These are phyloP conservation scores for Metopia argyrocephala DNA, from an alignment of 2,888 invertebrate genomes.

Conservation along the genomic window DNA sequence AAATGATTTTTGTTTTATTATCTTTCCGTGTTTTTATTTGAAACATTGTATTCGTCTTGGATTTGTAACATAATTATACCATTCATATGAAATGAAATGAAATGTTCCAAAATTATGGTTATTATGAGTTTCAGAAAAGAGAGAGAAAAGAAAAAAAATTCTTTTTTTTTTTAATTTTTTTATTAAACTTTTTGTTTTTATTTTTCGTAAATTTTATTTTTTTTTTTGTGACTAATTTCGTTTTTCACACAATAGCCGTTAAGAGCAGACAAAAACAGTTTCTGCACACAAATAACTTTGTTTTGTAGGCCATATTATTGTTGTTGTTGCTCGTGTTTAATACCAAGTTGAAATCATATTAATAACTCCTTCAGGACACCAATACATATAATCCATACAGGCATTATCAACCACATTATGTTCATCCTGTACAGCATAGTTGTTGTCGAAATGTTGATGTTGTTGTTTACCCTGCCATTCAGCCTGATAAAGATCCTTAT, in stretches of 20 bases:
- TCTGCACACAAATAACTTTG: conserved; percentile 6
- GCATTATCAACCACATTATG: conserved; percentile 40
- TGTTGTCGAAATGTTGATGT: conserved; percentile 48
- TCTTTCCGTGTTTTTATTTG: background rate
- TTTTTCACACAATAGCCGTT: conserved; percentile 10
- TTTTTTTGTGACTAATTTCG: conserved; percentile 37
- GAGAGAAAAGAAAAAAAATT: conserved; percentile 30
- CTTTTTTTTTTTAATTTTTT: conserved; percentile 40
- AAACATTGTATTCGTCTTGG: conserved; percentile 3
- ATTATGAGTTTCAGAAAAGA: conserved; percentile 17
- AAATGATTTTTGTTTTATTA: background rate
- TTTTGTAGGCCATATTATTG: background rate
- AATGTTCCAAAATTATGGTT: conserved; percentile 53
- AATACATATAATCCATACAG: conserved; percentile 70
- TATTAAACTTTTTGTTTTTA: background rate
- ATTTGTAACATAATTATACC: conserved; percentile 52
- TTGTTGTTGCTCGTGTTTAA: conserved; percentile 39
- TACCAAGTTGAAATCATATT: conserved; percentile 72
- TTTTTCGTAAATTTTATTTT: conserved; percentile 4
- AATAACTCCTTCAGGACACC: conserved; percentile 72
- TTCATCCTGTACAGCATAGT: conserved; percentile 1
- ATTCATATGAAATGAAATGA: conserved; percentile 45
- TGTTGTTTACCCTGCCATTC: conserved; percentile 66
- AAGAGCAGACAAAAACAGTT: background rate
- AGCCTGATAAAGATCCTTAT: conserved; percentile 69